phyloP scores from a whole-genome alignment of 2,113 vertebrate species.

The Scatophagus argus region DNA sequence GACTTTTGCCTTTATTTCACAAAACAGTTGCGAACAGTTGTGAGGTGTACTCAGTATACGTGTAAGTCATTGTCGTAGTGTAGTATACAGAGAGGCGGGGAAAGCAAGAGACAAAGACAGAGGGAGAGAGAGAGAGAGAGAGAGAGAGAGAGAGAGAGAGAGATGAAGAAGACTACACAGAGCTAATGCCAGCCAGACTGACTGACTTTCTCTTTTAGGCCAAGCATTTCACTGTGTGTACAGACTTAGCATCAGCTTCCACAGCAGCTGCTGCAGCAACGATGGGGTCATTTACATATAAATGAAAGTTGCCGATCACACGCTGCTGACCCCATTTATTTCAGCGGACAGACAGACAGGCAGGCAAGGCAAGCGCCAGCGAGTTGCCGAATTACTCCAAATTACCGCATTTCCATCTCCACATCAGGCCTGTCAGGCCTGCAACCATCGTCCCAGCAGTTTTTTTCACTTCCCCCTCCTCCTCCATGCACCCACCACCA shows the following conservation, averaged over 20 bases:
- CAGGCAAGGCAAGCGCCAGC: conserved; percentile 82
- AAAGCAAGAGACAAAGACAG: conserved; percentile 26
- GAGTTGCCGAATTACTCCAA: conserved; percentile 88
- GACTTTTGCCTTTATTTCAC: background rate
- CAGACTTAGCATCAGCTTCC: conserved; percentile 69
- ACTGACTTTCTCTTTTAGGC: conserved; percentile 50
- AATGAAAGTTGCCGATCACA: conserved; percentile 91
- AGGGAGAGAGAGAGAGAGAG: conserved; percentile 16
- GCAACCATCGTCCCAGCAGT: conserved; percentile 75
- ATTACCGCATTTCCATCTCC: conserved; percentile 88
- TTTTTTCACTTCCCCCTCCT: conserved; percentile 55
- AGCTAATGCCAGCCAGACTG: conserved; percentile 37
- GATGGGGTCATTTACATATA: conserved; percentile 88
- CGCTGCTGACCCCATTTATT: conserved; percentile 88
- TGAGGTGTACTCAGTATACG: background rate
- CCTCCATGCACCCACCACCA: conserved; percentile 59
- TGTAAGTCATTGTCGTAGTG: conserved; percentile 5
- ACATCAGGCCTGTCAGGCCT: conserved; percentile 84
- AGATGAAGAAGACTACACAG: conserved; percentile 6
- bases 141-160: conserved; percentile 27
- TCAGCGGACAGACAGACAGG: conserved; percentile 86
- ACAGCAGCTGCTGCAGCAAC: conserved; percentile 78
- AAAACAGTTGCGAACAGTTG: background rate
- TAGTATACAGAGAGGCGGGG: background rate
- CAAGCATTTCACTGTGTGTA: conserved; percentile 66